phyloP scores from a whole-genome alignment of 2,113 vertebrate species.

The Clupea harengus region DNA sequence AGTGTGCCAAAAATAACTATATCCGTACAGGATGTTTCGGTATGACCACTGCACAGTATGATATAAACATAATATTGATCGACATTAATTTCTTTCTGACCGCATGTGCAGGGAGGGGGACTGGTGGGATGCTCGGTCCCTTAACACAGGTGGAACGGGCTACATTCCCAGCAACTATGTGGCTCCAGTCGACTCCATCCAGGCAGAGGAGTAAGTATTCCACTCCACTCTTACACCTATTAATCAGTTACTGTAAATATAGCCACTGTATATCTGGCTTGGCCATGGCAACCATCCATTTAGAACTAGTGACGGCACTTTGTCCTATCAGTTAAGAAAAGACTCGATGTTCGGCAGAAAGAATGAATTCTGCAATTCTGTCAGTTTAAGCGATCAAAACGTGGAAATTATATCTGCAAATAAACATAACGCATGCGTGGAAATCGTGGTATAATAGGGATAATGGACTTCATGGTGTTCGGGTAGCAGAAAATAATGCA shows the following conservation, averaged over 20 bases:
- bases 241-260: neutral
- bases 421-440: too few species aligned
- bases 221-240: neutral
- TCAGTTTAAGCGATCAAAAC: too few species aligned
- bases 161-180: constrained; percentile 99
- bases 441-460: too few species aligned
- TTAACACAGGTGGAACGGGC: constrained; percentile 95
- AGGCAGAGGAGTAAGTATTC: constrained; percentile 93
- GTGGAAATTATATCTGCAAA: too few species aligned
- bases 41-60: neutral
- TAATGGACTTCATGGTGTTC: too few species aligned
- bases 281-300: too few species aligned
- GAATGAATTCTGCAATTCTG: too few species aligned
- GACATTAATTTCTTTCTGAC: constrained; percentile 17
- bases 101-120: constrained; percentile 87
- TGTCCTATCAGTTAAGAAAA: too few species aligned
- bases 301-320: too few species aligned
- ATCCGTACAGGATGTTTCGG: neutral
- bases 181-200: constrained; percentile 98
- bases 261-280: neutral
- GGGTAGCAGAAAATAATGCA: too few species aligned
- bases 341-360: too few species aligned
- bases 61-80: neutral
- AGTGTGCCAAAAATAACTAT: too few species aligned
- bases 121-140: constrained; percentile 98